A percentile compares a stretch with the other conserved stretches of the same genome.
These are phyloP conservation scores for Neoniphon sammara DNA, from an alignment of 2,797 vertebrate species.

Conservation along the genomic window DNA sequence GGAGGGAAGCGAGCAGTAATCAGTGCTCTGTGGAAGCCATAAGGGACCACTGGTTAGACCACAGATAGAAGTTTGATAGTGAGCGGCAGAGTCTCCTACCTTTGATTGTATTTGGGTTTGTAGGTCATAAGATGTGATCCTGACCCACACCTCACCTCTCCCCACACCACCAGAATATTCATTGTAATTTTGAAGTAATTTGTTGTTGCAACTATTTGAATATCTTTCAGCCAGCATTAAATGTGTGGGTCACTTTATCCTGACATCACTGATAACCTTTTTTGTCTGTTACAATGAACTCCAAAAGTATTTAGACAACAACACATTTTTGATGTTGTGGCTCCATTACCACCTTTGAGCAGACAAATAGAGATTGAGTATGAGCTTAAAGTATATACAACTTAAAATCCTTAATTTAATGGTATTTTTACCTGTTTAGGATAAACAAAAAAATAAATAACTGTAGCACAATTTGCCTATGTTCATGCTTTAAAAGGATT, in stretches of 20 bases:
- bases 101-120: slow-evolving; percentile 54
- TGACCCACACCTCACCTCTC: neutral
- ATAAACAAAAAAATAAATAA: slow-evolving; percentile 3
- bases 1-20: slow-evolving; percentile 33
- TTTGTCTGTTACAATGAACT: slow-evolving; percentile 22
- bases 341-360: slow-evolving; percentile 43
- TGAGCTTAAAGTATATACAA: slow-evolving; percentile 23
- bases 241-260: slow-evolving; percentile 44
- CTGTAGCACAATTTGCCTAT: slow-evolving; percentile 23
- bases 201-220: slow-evolving; percentile 33
- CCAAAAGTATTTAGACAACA: slow-evolving; percentile 39
- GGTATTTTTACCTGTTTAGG: slow-evolving; percentile 27
- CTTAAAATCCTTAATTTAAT: slow-evolving; percentile 23
- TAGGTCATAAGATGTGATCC: slow-evolving; percentile 27
- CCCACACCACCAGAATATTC: slow-evolving; percentile 16
- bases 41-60: slow-evolving; percentile 63
- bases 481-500: slow-evolving; percentile 3
- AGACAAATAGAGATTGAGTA: slow-evolving; percentile 25
- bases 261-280: slow-evolving; percentile 32
- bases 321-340: slow-evolving; percentile 43
- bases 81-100: slow-evolving; percentile 30
- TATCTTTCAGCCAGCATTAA: slow-evolving; percentile 43
- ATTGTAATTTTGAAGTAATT: slow-evolving; percentile 45
- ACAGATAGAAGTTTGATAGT: slow-evolving; percentile 30
- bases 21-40: slow-evolving; percentile 51